Percentiles rank a stretch among this genome's conserved stretches.
phyloP scores from a whole-genome alignment of 2,113 vertebrate genomes.

The Xenus cinereus region DNA sequence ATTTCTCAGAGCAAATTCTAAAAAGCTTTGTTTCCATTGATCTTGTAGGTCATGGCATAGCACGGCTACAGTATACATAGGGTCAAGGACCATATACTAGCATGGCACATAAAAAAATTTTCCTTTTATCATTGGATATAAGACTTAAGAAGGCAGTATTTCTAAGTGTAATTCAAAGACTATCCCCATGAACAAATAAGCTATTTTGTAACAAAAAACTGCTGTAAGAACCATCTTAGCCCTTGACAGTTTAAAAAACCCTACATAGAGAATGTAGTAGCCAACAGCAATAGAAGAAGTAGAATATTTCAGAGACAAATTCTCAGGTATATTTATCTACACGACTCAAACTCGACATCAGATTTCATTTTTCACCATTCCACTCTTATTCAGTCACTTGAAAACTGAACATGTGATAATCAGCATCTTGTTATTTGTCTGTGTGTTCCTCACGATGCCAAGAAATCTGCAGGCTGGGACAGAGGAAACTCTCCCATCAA shows the following conservation, averaged over 20 bases:
- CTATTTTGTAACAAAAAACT: not conserved
- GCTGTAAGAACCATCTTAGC: not conserved
- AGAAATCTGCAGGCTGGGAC: not conserved
- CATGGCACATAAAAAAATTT: not conserved
- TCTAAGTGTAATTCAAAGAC: conserved; percentile 49
- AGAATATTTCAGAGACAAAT: not conserved
- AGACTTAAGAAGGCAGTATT: not conserved
- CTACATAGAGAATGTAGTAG: not conserved
- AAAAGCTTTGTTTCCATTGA: not conserved
- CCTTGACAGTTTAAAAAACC: not conserved
- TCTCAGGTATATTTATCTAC: not conserved
- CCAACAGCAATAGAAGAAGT: not conserved
- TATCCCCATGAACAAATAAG: conserved; percentile 1
- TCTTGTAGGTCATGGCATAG: conserved; percentile 13
- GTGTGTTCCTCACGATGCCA: not conserved
- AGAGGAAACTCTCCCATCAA: not conserved
- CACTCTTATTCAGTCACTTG: not conserved
- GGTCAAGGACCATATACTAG: not conserved
- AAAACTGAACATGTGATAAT: not conserved
- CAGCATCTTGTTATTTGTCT: not conserved
- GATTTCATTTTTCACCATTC: not conserved
- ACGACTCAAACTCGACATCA: not conserved
- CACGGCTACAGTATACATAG: not conserved
- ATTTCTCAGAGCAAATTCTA: not conserved
- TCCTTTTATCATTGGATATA: not conserved